Conservation (phyloP, 2,113 vertebrate species). For the Sinocyclocheilus grahami region DNA sequence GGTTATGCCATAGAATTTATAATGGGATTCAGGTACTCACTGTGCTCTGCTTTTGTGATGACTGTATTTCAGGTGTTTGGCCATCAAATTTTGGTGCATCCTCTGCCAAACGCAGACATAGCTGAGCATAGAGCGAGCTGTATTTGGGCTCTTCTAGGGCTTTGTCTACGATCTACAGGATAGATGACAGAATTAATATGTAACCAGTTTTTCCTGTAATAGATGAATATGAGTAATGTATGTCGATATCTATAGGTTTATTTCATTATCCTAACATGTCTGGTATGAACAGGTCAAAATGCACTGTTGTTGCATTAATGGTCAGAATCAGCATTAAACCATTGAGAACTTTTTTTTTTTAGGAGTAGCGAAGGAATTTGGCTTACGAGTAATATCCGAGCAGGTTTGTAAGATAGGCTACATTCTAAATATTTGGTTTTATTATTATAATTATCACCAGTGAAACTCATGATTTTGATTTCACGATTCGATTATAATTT, state of each 20-base stretch:
- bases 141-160: slow-evolving; percentile 99
- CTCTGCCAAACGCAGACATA: slow-evolving; percentile 99
- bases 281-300: neutral
- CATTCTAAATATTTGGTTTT: neutral
- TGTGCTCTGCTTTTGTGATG: slow-evolving; percentile 99
- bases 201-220: neutral
- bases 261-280: neutral
- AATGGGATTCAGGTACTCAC: slow-evolving; percentile 72
- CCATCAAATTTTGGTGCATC: slow-evolving; percentile 99
- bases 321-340: neutral
- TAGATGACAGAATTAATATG: neutral
- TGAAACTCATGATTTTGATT: neutral
- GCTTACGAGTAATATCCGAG: too few relatives aligned
- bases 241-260: neutral
- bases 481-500: too few relatives aligned
- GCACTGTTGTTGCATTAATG: neutral
- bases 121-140: slow-evolving; percentile 99
- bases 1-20: neutral
- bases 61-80: slow-evolving; percentile 95
- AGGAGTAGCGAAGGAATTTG: neutral
- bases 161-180: slow-evolving; percentile 97
- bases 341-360: neutral
- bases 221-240: neutral
- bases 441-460: neutral
- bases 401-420: neutral